These are phyloP conservation scores for Heliothis virescens DNA, from an alignment of 1,140 invertebrate genomes.

Conservation along the genomic window DNA sequence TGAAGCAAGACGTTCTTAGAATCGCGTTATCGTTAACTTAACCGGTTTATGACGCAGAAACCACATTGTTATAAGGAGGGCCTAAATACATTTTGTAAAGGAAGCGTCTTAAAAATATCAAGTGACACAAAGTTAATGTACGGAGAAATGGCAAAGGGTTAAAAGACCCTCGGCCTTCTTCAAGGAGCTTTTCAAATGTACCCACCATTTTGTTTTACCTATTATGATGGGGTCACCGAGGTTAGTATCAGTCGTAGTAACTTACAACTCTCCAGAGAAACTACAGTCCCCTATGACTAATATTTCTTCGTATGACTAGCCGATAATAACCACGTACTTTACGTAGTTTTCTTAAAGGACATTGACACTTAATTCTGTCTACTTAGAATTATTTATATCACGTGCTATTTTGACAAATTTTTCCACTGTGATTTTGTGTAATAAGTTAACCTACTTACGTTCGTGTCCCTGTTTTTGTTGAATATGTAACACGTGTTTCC, in stretches of 20 bases:
- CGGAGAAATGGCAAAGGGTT: slow-evolving; percentile 9
- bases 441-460: too few relatives aligned
- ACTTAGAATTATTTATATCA: too few relatives aligned
- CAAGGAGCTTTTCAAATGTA: background rate
- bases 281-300: background rate
- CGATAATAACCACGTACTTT: slow-evolving; percentile 13
- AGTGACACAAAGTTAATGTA: slow-evolving; percentile 23
- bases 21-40: background rate
- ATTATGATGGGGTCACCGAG: background rate
- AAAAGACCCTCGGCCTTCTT: background rate
- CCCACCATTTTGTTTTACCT: background rate
- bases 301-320: background rate
- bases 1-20: background rate
- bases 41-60: background rate
- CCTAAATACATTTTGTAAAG: background rate
- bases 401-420: too few relatives aligned
- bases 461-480: too few relatives aligned
- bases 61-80: background rate
- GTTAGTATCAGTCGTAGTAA: background rate
- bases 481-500: too few relatives aligned
- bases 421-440: too few relatives aligned
- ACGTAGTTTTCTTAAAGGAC: background rate
- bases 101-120: slow-evolving; percentile 19
- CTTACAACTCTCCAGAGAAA: background rate
- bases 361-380: background rate